A percentile compares a stretch with the other conserved stretches of the same genome.
Conservation (phyloP, 2,113 vertebrate species). For the Odocoileus virginianus region DNA sequence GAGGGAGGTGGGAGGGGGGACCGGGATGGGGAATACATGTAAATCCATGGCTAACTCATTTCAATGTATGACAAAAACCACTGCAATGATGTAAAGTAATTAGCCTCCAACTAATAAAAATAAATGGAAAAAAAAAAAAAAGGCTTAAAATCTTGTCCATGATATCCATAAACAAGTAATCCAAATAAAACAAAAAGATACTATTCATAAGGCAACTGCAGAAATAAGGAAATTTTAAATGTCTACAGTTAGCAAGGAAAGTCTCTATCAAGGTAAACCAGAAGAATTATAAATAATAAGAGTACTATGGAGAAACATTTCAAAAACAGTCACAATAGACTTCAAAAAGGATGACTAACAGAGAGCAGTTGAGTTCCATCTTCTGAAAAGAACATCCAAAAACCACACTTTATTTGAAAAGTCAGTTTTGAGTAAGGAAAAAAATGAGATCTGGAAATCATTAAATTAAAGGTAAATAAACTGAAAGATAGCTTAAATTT, state of each 20-base stretch:
- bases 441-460: conserved; percentile 20
- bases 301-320: background rate
- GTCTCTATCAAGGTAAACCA: background rate
- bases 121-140: background rate
- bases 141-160: background rate
- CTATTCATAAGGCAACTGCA: background rate
- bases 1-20: no score
- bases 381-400: conserved; percentile 35
- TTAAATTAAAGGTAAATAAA: conserved; percentile 32
- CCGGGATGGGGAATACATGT: no score
- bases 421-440: conserved; percentile 13
- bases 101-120: no score
- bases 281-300: background rate
- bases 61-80: no score
- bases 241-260: background rate
- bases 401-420: background rate
- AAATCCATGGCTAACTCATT: no score
- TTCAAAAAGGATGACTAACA: background rate
- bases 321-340: background rate
- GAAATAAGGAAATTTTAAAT: conserved; percentile 18
- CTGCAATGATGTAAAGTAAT: no score
- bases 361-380: background rate
- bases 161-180: background rate
- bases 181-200: background rate
- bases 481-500: background rate